Evolutionary conservation across 2,797 vertebrate species (phyloP).

Genomic region (Sparus aurata): DNA sequence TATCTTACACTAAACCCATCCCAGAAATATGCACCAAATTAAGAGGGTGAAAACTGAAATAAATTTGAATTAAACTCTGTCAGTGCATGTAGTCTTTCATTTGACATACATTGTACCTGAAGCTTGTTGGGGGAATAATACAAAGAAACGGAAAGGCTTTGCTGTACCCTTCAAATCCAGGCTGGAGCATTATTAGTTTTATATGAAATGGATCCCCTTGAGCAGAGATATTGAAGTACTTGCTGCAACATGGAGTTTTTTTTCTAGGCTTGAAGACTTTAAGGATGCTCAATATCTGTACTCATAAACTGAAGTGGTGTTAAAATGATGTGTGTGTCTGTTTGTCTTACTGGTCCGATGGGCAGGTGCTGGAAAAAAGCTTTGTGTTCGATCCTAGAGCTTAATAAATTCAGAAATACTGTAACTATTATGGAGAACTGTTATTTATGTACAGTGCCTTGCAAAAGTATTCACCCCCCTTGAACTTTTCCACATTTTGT

Average conservation of each 20-base stretch:
- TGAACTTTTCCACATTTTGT: no score
- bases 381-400: background rate
- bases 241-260: background rate
- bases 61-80: background rate
- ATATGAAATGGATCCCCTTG: background rate
- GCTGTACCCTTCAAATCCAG: background rate
- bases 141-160: background rate
- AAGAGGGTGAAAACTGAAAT: background rate
- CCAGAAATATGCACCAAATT: background rate
- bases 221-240: background rate
- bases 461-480: no score
- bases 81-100: background rate
- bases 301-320: conserved; percentile 8
- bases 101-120: background rate
- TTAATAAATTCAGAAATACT: background rate
- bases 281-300: background rate
- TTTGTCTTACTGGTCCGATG: background rate
- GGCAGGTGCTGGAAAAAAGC: background rate
- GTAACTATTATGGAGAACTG: background rate
- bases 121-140: background rate
- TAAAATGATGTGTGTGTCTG: background rate
- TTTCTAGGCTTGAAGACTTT: background rate
- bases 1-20: background rate
- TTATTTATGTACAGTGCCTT: no score
- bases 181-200: background rate